Evolutionary conservation across 2,113 vertebrate genomes (phyloP), one percentile per base, ranked within the genome.

Genomic region (Nipponia nippon): DNA sequence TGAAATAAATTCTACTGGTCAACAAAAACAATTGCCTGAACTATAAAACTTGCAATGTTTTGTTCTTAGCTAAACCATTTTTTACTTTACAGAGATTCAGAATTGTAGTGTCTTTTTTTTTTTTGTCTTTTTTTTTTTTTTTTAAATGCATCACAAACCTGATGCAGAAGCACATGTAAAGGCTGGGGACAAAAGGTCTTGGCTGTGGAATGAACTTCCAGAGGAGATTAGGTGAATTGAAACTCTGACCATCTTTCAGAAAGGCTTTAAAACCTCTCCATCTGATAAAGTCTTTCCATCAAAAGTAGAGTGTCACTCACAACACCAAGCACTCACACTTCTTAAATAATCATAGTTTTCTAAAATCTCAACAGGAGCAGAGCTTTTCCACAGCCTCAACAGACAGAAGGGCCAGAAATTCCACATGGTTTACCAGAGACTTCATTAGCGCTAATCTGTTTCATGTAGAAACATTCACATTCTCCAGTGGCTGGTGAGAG

Each of bases 401-500:
- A 89, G 55, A 78, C 53, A 90, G 90, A 93, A 93, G 63, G 32
- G 29, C 50, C 29, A 71, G 86, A 83, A 85, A 93, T 90, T 94
- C 80, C 88, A 90, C 90, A 75, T 78, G 83, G 63, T 90, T 97
- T 94, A 71, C 67, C 69, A 52, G 69, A 75, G 86, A 76, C 58
- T 95, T 95, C 75, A 84, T 92, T 90, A 92, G 61, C 6, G 3
- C 52, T 89, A 40, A 89, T 87, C 32, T 82, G 75, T 90, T 95
- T 73, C 71, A 59, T 96, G 90, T 55, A 78, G 71, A 90, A 94
- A 80, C 61, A 63, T 70, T 86, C 63, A 59, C 50, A 71, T 83
- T 90, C 63, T 93, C 30, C 90, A 89, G 63, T 82, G 67, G 29
- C 50, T 96, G 90, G 55, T 95, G 92, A 87, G 59, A 95, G 89